Base-by-base conservation (phyloP, 2,797 vertebrate species). In the Pseudotriccus pelzelni region DNA sequence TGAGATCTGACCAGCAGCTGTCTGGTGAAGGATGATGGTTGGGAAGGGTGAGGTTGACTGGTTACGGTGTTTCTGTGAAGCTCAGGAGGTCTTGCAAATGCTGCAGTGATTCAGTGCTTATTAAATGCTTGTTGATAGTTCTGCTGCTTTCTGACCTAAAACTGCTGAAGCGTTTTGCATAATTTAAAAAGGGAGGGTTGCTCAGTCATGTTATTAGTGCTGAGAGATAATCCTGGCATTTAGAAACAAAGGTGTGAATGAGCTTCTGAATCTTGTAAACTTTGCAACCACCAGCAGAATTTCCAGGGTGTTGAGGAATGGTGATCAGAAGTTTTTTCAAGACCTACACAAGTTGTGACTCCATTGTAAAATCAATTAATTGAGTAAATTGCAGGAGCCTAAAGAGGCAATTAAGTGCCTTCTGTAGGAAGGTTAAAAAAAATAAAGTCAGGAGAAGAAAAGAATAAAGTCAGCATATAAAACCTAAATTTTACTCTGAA, bases 91-190 rank as follows among this genome's bases (percentile, higher is more conserved):
- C 49, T 84, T 67, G 47, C 17, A 66, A 60, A 63, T 27, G 41
- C 74, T 88, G 63, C 83, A 17, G 62, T 44, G 69, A 30, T 89
- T 82, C 62, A 32, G 55, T 74, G 60, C n/a, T 85, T 3, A 2
- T 58, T 75, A 41, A 66, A 39, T 22, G 28, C 49, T 60, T 60
- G 23, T 50, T 81, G 69, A 10, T 75, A 49, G 44, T 69, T 82
- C 44, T 89, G 15, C 87, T 78, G 50, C 64, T 95, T 87, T 94
- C 81, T 94, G 88, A 89, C 70, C 87, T 78, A 60, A 89, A 93
- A 74, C 84, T 88, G 73, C 76, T 44, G 55, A 60, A 74, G 20
- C 11, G 4, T 87, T 87, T 72, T 73, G 44, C 27, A 10, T 94
- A 34, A 56, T 73, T 90, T 66, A 43, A 43, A 78, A 82, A 86